phyloP scores from a whole-genome alignment of 1,140 invertebrate species.

The Thaumatotibia leucotreta region DNA sequence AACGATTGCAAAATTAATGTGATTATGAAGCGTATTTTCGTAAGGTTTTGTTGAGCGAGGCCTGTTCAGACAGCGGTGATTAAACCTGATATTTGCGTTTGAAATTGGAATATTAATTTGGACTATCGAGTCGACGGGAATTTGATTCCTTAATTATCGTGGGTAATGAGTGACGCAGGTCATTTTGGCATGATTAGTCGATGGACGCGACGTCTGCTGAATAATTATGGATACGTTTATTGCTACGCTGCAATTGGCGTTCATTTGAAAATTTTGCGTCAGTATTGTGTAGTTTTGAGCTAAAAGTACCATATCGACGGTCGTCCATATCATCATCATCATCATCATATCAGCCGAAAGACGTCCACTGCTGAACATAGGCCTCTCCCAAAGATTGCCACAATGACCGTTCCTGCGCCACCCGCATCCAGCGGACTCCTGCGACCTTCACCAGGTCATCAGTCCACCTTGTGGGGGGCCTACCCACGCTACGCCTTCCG shows the following conservation, averaged over 20 bases:
- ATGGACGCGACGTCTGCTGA: not conserved
- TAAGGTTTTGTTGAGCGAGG: not conserved
- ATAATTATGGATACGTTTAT: not conserved
- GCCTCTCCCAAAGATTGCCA: too few relatives aligned
- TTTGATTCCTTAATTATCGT: constrained; percentile 1
- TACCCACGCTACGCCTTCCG: too few relatives aligned
- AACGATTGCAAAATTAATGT: constrained; percentile 10
- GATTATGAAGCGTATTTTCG: constrained; percentile 3
- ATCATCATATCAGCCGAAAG: too few relatives aligned
- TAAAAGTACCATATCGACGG: too few relatives aligned
- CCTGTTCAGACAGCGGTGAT: constrained; percentile 2
- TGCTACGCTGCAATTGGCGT: not conserved
- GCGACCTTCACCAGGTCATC: too few relatives aligned
- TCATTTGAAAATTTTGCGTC: not conserved
- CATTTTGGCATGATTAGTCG: constrained; percentile 1
- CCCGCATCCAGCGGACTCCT: too few relatives aligned
- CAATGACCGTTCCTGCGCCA: too few relatives aligned
- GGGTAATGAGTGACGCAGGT: not conserved
- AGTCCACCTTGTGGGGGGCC: too few relatives aligned
- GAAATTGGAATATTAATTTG: constrained; percentile 14
- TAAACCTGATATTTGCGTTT: constrained; percentile 1
- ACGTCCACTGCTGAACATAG: too few relatives aligned
- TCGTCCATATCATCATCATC: too few relatives aligned
- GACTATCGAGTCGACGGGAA: not conserved
- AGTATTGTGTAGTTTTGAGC: too few relatives aligned